Conservation (phyloP, 2,797 vertebrate species). For the Thaleichthys pacificus region DNA sequence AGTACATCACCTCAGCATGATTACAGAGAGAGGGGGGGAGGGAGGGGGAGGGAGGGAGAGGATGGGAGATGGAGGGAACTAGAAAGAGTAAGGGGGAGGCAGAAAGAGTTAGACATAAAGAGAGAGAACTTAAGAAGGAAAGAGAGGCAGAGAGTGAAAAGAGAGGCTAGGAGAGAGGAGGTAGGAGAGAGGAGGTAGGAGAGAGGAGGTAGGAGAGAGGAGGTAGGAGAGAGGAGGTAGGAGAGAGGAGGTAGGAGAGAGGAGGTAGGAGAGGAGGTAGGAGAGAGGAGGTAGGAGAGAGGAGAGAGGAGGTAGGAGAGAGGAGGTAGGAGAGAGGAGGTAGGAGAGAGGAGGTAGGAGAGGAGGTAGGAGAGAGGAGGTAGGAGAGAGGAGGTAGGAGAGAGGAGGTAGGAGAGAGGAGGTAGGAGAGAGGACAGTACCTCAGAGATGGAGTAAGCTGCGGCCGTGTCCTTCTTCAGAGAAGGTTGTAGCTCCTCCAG, state of each 20-base stretch:
- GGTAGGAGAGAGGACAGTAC: slow-evolving; percentile 58
- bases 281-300: not conserved
- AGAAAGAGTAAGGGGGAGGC: not conserved
- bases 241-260: not conserved
- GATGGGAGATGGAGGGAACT: not conserved
- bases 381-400: too few species aligned
- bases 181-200: too few species aligned
- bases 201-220: too few species aligned
- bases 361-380: not conserved
- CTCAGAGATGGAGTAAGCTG: slow-evolving; percentile 75
- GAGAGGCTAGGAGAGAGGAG: too few species aligned
- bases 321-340: not conserved
- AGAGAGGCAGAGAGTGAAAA: too few species aligned
- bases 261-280: not conserved
- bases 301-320: not conserved
- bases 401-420: not conserved
- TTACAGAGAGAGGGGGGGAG: not conserved
- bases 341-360: not conserved
- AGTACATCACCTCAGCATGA: not conserved
- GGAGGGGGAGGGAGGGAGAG: too few species aligned
- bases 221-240: not conserved
- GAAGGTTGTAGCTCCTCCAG: slow-evolving; percentile 52
- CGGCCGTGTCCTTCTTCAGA: slow-evolving; percentile 78
- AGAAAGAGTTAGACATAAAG: too few species aligned
- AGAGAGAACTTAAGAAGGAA: too few species aligned